These are phyloP conservation scores for Troglohyphantes excavatus DNA, from an alignment of 2,888 invertebrate species.

Conservation along the genomic window DNA sequence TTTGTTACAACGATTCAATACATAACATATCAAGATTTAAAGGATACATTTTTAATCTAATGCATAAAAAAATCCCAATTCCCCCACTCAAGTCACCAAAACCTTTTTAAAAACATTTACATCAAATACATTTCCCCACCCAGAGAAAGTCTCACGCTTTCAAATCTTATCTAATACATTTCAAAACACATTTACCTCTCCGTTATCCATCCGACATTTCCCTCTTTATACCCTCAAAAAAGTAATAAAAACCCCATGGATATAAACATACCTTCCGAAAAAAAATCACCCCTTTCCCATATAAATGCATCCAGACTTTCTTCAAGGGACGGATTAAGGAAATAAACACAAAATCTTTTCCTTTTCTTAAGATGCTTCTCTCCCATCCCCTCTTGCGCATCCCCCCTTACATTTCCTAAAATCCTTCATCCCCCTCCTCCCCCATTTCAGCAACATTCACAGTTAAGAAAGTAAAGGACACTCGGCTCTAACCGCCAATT, in stretches of 20 bases:
- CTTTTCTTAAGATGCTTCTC: slow-evolving; percentile 2
- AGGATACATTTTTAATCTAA: too few relatives aligned
- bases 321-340: slow-evolving; percentile 23
- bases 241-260: not conserved
- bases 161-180: not conserved
- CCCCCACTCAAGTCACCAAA: too few relatives aligned
- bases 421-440: not conserved
- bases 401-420: not conserved
- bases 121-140: not conserved
- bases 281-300: not conserved
- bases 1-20: too few relatives aligned
- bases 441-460: slow-evolving; percentile 41
- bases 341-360: slow-evolving; percentile 41
- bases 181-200: not conserved
- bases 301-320: slow-evolving; percentile 25
- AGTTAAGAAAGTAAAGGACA: slow-evolving; percentile 33
- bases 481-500: slow-evolving; percentile 66
- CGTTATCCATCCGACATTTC: not conserved
- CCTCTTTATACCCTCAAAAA: not conserved
- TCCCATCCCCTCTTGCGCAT: not conserved
- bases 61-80: too few relatives aligned
- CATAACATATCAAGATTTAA: too few relatives aligned
- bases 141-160: too few relatives aligned
- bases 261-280: not conserved
- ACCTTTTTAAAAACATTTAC: not conserved